A percentile compares a stretch with the other conserved stretches of the same genome.
phyloP scores from a whole-genome alignment of 2,888 invertebrate genomes.

The Stenoptilia bipunctidactyla region DNA sequence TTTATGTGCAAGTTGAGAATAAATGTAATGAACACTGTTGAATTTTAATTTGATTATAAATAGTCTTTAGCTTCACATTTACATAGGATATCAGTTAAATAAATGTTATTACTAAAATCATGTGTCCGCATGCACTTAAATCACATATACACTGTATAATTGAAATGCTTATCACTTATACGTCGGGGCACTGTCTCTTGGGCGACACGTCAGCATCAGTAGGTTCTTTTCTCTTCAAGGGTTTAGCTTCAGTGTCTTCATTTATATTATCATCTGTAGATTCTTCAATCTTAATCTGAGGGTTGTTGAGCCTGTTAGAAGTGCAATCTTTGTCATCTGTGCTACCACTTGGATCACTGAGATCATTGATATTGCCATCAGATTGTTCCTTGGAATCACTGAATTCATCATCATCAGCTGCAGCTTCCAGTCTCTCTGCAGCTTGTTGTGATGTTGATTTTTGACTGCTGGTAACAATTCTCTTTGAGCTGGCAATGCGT shows the following conservation, averaged over 20 bases:
- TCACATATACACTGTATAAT: conserved; percentile 4
- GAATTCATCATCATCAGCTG: conserved; percentile 34
- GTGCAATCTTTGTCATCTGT: conserved; percentile 16
- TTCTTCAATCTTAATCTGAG: conserved; percentile 34
- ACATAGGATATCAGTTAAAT: not conserved
- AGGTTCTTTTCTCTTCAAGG: conserved; percentile 49
- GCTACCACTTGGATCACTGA: conserved; percentile 21
- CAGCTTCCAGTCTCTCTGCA: conserved; percentile 44
- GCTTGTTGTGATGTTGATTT: conserved; percentile 38
- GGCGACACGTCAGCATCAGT: conserved; percentile 41
- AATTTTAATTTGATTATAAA: not conserved
- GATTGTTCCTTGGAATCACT: conserved; percentile 22
- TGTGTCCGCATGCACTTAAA: conserved; percentile 3
- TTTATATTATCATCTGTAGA: too few relatives aligned
- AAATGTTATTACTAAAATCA: not conserved
- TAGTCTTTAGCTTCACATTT: not conserved
- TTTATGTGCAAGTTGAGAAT: not conserved
- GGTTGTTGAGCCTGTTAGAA: conserved; percentile 28
- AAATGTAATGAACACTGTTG: not conserved
- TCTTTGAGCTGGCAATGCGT: conserved; percentile 41
- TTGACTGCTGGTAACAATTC: conserved; percentile 21
- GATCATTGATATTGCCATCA: conserved; percentile 18
- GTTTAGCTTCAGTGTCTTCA: conserved; percentile 36
- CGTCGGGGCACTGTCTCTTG: conserved; percentile 56
- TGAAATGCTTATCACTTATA: conserved; percentile 33